phyloP scores from a whole-genome alignment of 1,140 invertebrate species.

The Heliconius hermathena region DNA sequence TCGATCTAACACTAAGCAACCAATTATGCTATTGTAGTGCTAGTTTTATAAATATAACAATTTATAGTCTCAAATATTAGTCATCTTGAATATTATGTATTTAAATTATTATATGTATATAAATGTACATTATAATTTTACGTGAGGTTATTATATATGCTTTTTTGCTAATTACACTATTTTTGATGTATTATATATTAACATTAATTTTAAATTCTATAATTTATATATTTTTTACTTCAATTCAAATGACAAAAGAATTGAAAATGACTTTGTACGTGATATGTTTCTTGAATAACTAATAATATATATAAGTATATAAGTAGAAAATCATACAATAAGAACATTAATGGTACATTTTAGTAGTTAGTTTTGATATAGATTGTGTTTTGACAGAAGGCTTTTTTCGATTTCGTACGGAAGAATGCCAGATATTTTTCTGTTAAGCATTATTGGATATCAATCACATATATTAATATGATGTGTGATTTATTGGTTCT shows the following conservation, averaged over 20 bases:
- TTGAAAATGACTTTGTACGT: not conserved
- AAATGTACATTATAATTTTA: not conserved
- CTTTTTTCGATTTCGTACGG: not conserved
- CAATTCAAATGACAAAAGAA: not conserved
- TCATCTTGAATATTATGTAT: not conserved
- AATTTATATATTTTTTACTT: not conserved
- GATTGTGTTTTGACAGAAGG: not conserved
- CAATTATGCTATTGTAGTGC: conserved; percentile 30
- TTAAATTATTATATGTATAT: not conserved
- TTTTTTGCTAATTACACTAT: not conserved
- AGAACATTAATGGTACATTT: not conserved
- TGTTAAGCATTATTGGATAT: not conserved
- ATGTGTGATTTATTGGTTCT: not conserved
- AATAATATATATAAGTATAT: not conserved
- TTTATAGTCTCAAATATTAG: not conserved
- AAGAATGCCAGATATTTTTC: not conserved
- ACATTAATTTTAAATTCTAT: not conserved
- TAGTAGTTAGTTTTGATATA: not conserved
- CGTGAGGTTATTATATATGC: not conserved
- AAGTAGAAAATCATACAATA: not conserved
- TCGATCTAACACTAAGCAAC: conserved; percentile 45
- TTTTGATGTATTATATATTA: not conserved
- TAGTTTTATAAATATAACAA: conserved; percentile 13
- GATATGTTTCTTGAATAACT: not conserved
- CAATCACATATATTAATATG: too few species aligned